Evolutionary conservation across 2,113 vertebrate species (phyloP).

Genomic region (Elachura formosa): DNA sequence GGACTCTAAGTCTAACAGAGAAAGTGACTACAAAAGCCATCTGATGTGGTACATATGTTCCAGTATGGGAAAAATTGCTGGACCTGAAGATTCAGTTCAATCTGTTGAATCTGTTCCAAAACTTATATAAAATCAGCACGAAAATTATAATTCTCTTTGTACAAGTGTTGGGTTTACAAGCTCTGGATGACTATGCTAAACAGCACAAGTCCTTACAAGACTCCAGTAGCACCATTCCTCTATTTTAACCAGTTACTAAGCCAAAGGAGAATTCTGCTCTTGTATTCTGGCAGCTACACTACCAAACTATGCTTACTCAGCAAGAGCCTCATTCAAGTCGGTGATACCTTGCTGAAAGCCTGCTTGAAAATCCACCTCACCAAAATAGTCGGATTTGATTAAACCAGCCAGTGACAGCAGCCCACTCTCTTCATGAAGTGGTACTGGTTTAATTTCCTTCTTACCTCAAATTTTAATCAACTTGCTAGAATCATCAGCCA

Average conservation of each 20-base stretch:
- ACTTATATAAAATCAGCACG: background rate
- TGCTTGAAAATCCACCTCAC: background rate
- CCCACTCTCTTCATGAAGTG: background rate
- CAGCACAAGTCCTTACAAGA: background rate
- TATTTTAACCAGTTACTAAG: background rate
- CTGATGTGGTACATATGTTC: background rate
- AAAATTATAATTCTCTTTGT: background rate
- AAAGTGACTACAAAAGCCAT: background rate
- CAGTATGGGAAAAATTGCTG: background rate
- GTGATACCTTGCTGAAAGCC: background rate
- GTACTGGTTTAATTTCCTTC: background rate
- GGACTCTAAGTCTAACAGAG: background rate
- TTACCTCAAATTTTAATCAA: background rate
- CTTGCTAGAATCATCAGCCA: background rate
- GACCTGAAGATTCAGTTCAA: background rate
- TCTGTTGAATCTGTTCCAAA: background rate
- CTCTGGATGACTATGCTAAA: background rate
- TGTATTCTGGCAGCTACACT: background rate
- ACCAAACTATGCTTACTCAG: background rate
- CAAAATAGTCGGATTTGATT: background rate
- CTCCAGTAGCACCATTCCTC: background rate
- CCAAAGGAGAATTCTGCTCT: background rate
- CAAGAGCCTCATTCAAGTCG: background rate
- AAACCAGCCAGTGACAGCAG: background rate
- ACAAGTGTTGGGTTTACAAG: background rate